phyloP scores from a whole-genome alignment of 2,113 vertebrate genomes.

The Macquaria australasica region DNA sequence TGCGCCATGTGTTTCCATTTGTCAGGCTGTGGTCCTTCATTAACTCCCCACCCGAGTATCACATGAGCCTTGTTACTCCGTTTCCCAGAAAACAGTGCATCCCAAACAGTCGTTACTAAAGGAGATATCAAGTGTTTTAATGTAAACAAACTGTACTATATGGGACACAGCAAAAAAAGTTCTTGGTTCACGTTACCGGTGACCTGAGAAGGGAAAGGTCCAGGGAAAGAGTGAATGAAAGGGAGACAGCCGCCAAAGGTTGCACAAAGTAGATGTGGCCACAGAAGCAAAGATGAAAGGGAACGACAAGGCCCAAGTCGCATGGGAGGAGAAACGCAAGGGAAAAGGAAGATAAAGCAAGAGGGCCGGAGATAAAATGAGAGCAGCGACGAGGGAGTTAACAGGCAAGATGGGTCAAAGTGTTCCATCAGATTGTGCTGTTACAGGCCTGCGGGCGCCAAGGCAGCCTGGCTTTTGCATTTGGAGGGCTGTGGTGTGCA shows the following conservation, averaged over 20 bases:
- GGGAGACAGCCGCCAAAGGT: background rate
- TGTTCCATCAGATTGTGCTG: conserved; percentile 60
- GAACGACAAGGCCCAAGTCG: conserved; percentile 3
- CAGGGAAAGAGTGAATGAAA: background rate
- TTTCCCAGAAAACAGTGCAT: conserved; percentile 47
- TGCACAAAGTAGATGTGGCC: conserved; percentile 9
- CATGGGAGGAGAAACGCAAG: conserved; percentile 6
- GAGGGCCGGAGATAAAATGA: conserved; percentile 22
- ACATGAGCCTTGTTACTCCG: conserved; percentile 43
- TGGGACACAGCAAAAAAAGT: background rate
- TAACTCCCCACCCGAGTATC: conserved; percentile 43
- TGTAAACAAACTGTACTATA: conserved; percentile 10
- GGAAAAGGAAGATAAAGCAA: conserved; percentile 3
- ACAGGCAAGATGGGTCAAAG: conserved; percentile 35
- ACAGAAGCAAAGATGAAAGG: conserved; percentile 42
- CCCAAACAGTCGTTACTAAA: conserved; percentile 16
- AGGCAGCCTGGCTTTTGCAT: conserved; percentile 59
- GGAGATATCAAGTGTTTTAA: conserved; percentile 34
- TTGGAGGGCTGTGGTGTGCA: conserved; percentile 52
- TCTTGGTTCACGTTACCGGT: background rate
- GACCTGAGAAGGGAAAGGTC: conserved; percentile 8
- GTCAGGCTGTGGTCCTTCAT: conserved; percentile 61
- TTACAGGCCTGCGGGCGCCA: conserved; percentile 45
- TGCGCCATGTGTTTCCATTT: conserved; percentile 76
- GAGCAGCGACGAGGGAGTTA: conserved; percentile 28